Base-by-base conservation (phyloP, 2,888 invertebrate genomes). In the Himalopsyche kuldschensis region DNA sequence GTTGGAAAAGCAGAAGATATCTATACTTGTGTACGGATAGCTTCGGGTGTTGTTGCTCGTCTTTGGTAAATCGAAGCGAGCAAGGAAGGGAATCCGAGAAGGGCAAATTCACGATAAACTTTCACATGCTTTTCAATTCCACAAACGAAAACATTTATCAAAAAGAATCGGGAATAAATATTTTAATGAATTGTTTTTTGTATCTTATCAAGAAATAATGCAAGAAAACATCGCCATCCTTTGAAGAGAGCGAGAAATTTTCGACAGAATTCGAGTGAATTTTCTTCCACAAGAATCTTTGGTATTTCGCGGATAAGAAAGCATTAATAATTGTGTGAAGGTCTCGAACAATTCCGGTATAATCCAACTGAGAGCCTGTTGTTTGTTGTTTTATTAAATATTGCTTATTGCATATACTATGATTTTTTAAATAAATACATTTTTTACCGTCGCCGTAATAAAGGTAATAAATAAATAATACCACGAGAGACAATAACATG, bases 131-230 rank as follows among this genome's bases (percentile, higher is more conserved):
- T 69, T 69, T 69, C 69, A 69, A 69, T 69, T 69, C 69, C 69
- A 69, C 69, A 69, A 69, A 69, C 69, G 69, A 69, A 69, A 69
- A 69, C 69, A 69, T 69, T 69, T 69, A 69, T 69, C 69, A 69
- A 69, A 69, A 69, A 69, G 69, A 69, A 69, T 69, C 69, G 69
- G 69, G 69, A 69, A 11, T 69, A 69, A 69, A 69, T 69, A 69
- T 69, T 69, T 69, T 69, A 69, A 69, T 69, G 69, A 69, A 69
- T 69, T 69, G 69, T 69, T 69, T 69, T 69, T 30, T 15, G 69
- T 27, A 69, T 63, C 63, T 63, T 24, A 63, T 30, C 69, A 15
- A 11, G 69, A 69, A 27, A 69, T 69, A 69, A 69, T 69, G 69
- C 27, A 69, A 27, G 24, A 27, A 69, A 69, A 69, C 69, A 69